Evolutionary conservation across 1,140 invertebrate genomes (phyloP).

Genomic region (Psix sp.): DNA sequence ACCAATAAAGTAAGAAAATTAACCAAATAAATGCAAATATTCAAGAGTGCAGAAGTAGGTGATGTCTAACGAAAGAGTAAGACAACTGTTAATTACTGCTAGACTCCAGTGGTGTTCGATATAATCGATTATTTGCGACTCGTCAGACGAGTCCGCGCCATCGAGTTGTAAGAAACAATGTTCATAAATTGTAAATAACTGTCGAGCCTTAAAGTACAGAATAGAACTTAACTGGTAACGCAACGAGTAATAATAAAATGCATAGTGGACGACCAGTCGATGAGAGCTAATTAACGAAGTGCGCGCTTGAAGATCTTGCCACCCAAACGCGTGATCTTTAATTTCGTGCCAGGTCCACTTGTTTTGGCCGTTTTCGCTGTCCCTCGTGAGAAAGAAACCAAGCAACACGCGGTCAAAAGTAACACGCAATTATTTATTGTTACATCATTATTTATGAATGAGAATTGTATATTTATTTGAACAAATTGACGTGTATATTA

Average conservation of each 20-base stretch:
- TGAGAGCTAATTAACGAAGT: slow-evolving; percentile 11
- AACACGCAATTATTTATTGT: slow-evolving; percentile 32
- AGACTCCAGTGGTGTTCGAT: slow-evolving; percentile 58
- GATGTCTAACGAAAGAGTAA: no score
- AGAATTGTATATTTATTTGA: slow-evolving; percentile 38
- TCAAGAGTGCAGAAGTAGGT: no score
- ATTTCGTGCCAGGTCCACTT: no score
- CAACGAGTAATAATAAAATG: slow-evolving; percentile 14
- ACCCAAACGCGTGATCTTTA: slow-evolving; percentile 1
- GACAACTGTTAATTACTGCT: slow-evolving; percentile 50
- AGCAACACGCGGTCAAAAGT: slow-evolving; percentile 12
- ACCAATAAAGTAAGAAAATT: not conserved
- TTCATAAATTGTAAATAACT: slow-evolving; percentile 52
- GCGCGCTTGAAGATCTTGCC: slow-evolving; percentile 38
- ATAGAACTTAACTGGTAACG: slow-evolving; percentile 46
- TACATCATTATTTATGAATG: slow-evolving; percentile 16
- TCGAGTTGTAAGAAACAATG: slow-evolving; percentile 41
- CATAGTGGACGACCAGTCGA: no score
- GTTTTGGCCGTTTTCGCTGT: slow-evolving; percentile 47
- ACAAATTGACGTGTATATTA: slow-evolving; percentile 23
- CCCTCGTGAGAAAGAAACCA: slow-evolving; percentile 28
- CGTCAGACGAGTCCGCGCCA: slow-evolving; percentile 22
- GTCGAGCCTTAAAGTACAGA: slow-evolving; percentile 49
- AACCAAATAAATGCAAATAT: slow-evolving; percentile 1
- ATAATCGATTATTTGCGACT: slow-evolving; percentile 45